Base-by-base conservation (phyloP, 2,113 vertebrate genomes). In the Protobothrops flavoviridis region DNA sequence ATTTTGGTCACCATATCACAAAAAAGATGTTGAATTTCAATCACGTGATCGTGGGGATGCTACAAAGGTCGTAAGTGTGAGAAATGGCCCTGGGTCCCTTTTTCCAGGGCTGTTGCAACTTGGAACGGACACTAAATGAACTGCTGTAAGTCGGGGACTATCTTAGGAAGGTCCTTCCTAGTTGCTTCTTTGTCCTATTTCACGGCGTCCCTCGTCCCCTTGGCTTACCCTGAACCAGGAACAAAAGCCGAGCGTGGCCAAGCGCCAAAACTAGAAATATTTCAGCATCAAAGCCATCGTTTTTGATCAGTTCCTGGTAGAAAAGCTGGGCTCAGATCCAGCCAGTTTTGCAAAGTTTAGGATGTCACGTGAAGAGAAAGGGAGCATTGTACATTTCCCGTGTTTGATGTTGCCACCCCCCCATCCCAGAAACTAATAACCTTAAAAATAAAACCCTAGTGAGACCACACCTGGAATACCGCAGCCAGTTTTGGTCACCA, bases 101-200 rank as follows among this genome's bases (percentile, higher is more conserved):
- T 48, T 48, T 48, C 45, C 45, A 48, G 45, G 5, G 45, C 48
- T 48, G 48, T 48, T 8, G 6, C 7, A 48, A 48, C 48, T 48
- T 48, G 7, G 48, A 8, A 48, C 48, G 6, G 48, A 1, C 48
- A 48, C 48, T 48, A 48, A 48, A 48, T 48, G 48, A 48, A 48
- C 43, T 45, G 2, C 23, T 2, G 2, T 64, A 64, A 64, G 4
- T 29, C 0, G 26, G n/a, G 69, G 23, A 74, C 33, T 1, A 15
- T 5, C 69, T 2, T 1, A n/a, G n/a, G 2, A 17, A n/a, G 17
- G n/a, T 0, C n/a, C n/a, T 33, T 13, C 1, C 13, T 33, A 2
- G 17, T 17, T 39, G n/a, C 5, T 17, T 17, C 69, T 39, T 39
- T 33, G n/a, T 33, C 2, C n/a, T 6, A 8, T 74, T 39, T 74